Percentiles rank a stretch among this genome's conserved stretches.
Conservation (phyloP, 1,140 invertebrate genomes). For the Microplitis mediator region DNA sequence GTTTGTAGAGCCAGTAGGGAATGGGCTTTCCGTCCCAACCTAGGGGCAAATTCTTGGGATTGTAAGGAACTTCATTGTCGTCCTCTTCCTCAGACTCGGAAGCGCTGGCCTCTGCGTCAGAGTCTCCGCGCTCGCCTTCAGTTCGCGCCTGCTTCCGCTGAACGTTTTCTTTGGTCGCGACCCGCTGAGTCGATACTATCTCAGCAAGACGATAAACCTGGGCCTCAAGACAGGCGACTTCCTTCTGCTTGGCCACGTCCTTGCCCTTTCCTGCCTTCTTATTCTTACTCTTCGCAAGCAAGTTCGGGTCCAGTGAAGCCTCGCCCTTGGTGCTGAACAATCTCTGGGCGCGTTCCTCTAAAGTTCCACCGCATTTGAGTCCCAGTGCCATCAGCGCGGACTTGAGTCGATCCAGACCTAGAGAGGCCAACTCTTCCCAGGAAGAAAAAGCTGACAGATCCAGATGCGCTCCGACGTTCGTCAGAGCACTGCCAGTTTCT, state of each 20-base stretch:
- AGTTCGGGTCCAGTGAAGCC: constrained; percentile 83
- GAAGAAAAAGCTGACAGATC: constrained; percentile 96
- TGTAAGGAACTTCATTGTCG: constrained; percentile 95
- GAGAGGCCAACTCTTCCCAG: constrained; percentile 95
- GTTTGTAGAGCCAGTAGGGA: constrained; percentile 99
- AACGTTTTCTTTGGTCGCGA: constrained; percentile 96
- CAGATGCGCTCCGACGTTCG: constrained; percentile 92
- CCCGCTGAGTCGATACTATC: constrained; percentile 80
- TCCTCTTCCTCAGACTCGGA: constrained; percentile 86
- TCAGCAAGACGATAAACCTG: constrained; percentile 88
- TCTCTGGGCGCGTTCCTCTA: constrained; percentile 95
- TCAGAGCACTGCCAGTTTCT: constrained; percentile 91
- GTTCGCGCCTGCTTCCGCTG: constrained; percentile 97
- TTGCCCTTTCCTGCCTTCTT: constrained; percentile 69
- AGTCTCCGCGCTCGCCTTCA: constrained; percentile 91
- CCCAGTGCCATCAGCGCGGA: constrained; percentile 96
- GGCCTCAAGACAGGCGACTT: constrained; percentile 85
- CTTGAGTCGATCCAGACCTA: constrained; percentile 96
- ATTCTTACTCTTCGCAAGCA: constrained; percentile 86
- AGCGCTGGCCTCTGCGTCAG: constrained; percentile 88
- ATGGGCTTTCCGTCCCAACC: constrained; percentile 99
- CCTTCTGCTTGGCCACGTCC: constrained; percentile 78
- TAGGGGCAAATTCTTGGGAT: constrained; percentile 98
- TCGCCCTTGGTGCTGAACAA: constrained; percentile 96
- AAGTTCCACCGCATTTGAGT: constrained; percentile 96